Conservation (phyloP, 2,888 invertebrate species). For the Abrostola triplasia region DNA sequence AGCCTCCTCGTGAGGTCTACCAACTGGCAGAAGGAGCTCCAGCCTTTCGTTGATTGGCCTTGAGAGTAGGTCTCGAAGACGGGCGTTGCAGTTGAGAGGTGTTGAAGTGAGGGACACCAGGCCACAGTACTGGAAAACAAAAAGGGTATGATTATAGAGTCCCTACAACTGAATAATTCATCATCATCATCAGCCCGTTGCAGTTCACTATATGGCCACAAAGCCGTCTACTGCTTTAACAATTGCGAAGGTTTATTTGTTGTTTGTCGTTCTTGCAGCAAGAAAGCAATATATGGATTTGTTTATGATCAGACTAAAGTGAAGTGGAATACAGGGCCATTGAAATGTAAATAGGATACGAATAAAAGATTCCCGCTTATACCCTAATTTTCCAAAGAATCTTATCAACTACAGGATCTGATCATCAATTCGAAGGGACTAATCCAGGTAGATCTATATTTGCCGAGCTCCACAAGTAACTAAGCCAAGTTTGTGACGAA, state of each 20-base stretch:
- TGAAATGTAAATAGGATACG: too few relatives aligned
- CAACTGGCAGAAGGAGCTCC: slow-evolving; percentile 94
- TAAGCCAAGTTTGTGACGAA: slow-evolving; percentile 16
- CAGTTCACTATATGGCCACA: too few relatives aligned
- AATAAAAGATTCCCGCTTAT: too few relatives aligned
- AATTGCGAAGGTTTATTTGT: background rate
- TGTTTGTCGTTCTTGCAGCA: too few relatives aligned
- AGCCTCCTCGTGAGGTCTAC: slow-evolving; percentile 93
- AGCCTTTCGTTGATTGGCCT: slow-evolving; percentile 95
- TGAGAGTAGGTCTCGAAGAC: slow-evolving; percentile 91
- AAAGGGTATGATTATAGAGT: background rate
- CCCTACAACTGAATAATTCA: too few relatives aligned
- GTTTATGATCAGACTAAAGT: too few relatives aligned
- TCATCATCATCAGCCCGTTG: too few relatives aligned
- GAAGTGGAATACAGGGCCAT: too few relatives aligned
- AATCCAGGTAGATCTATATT: slow-evolving; percentile 7
- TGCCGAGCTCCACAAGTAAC: background rate
- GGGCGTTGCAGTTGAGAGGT: slow-evolving; percentile 96
- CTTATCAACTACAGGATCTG: background rate
- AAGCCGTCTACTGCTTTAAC: too few relatives aligned
- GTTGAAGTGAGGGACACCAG: slow-evolving; percentile 96
- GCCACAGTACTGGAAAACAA: slow-evolving; percentile 92
- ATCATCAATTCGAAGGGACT: background rate
- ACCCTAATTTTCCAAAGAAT: too few relatives aligned
- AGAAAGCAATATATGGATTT: too few relatives aligned